Evolutionary conservation across 2,797 vertebrate species (phyloP).

Genomic region (Phalanger gymnotis): DNA sequence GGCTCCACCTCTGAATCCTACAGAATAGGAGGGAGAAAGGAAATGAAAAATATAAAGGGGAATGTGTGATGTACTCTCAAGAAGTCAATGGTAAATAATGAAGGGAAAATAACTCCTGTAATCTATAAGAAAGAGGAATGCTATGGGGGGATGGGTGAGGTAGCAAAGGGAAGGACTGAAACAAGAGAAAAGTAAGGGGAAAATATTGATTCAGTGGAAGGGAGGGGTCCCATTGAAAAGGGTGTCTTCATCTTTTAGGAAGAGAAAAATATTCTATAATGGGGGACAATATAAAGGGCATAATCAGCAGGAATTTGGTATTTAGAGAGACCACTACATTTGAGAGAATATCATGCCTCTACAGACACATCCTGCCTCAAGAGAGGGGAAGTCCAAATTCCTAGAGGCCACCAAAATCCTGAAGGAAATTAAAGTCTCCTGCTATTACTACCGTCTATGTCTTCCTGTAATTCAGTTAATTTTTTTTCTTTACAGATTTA

Average conservation of each 20-base stretch:
- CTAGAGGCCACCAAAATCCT: background rate
- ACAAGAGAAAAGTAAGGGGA: background rate
- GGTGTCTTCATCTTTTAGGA: background rate
- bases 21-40: no score
- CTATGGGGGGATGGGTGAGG: background rate
- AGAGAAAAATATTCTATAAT: background rate
- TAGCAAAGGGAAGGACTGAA: background rate
- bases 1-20: no score
- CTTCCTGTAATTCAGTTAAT: background rate
- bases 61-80: no score
- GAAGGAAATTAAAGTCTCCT: background rate
- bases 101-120: no score
- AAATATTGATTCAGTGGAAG: background rate
- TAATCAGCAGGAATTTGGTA: no score
- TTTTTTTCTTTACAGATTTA: background rate
- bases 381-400: background rate
- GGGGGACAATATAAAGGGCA: no score
- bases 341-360: no score
- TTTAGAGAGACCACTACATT: background rate
- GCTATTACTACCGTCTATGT: background rate
- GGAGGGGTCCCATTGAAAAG: no score
- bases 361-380: background rate
- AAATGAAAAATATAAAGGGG: no score
- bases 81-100: no score
- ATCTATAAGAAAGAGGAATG: background rate